These are phyloP conservation scores for Tokudaia muenninki DNA, from an alignment of 2,797 vertebrate genomes.

Conservation along the genomic window DNA sequence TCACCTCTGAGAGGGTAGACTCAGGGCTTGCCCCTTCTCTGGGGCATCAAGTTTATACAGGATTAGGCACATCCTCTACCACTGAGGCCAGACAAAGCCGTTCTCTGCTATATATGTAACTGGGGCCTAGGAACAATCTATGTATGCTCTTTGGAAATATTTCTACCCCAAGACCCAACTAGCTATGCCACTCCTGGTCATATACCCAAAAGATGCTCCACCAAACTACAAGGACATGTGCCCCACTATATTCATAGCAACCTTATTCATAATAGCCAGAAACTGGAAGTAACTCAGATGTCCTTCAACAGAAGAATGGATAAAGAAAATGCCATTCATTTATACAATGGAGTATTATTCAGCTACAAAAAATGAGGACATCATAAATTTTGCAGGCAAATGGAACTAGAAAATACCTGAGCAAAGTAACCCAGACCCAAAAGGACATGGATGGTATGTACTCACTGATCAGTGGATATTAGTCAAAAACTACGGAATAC, in stretches of 20 bases:
- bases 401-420: neutral
- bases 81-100: too few species aligned
- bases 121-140: neutral
- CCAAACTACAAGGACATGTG: neutral
- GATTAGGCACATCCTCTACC: too few species aligned
- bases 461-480: neutral
- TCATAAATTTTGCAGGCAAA: neutral
- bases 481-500: neutral
- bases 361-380: neutral
- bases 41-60: too few species aligned
- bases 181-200: neutral
- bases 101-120: neutral
- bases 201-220: neutral
- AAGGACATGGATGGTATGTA: neutral
- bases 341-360: neutral
- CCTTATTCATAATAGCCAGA: too few species aligned
- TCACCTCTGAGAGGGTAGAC: too few species aligned
- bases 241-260: too few species aligned
- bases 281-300: too few species aligned
- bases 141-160: neutral
- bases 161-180: neutral
- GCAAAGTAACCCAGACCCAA: neutral
- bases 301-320: too few species aligned
- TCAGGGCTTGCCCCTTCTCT: too few species aligned
- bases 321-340: too few species aligned